phyloP scores from a whole-genome alignment of 2,113 vertebrate species.

The Eudyptes chrysolophus region DNA sequence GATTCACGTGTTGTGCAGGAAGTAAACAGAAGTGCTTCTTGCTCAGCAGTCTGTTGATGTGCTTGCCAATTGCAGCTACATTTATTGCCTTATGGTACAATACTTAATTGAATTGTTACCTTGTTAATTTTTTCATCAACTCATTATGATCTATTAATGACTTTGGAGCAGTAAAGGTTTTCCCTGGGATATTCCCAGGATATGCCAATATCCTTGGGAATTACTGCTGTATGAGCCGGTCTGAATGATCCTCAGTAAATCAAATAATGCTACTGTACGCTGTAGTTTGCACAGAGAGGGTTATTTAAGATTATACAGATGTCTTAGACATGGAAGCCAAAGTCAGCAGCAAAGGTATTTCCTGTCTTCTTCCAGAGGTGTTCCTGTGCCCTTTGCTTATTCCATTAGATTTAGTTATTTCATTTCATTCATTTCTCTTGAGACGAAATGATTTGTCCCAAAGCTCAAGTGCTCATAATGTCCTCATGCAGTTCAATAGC shows the following conservation, averaged over 20 bases:
- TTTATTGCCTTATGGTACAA: not conserved
- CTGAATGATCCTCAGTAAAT: not conserved
- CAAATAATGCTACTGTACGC: not conserved
- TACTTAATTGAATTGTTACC: constrained; percentile 20
- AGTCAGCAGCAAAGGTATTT: constrained; percentile 26
- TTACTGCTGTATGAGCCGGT: not conserved
- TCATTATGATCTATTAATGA: constrained; percentile 29
- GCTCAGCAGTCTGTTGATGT: not conserved
- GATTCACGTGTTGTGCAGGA: not conserved
- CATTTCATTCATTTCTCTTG: not conserved
- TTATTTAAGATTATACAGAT: not conserved
- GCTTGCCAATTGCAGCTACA: not conserved
- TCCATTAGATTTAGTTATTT: not conserved
- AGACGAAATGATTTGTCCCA: not conserved
- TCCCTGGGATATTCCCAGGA: not conserved
- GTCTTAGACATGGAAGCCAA: not conserved
- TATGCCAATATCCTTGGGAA: not conserved
- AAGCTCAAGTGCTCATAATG: not conserved
- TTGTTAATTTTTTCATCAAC: constrained; percentile 24
- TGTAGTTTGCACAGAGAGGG: not conserved
- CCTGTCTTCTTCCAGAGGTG: constrained; percentile 1
- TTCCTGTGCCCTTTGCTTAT: not conserved
- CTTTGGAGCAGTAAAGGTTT: not conserved
- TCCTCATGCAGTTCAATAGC: not conserved
- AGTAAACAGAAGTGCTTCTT: not conserved